phyloP scores from a whole-genome alignment of 2,113 vertebrate species.

The Choloepus hoffmanni region DNA sequence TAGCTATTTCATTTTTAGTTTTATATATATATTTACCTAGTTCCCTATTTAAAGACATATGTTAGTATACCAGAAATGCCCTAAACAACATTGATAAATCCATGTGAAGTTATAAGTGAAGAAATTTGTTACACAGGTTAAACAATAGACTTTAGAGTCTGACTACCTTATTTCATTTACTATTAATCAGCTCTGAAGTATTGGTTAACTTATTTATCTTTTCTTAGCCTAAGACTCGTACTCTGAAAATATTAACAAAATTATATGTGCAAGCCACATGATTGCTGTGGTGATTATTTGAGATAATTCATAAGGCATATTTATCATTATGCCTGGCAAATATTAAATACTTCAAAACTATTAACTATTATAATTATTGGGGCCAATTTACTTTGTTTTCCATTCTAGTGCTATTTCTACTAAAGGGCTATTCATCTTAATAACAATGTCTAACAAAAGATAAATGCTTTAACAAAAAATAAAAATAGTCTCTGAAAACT shows the following conservation, averaged over 20 bases:
- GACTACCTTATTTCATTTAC: neutral
- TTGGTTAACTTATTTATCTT: neutral
- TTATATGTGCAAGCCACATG: neutral
- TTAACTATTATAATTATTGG: neutral
- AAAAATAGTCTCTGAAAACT: neutral
- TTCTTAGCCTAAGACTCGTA: neutral
- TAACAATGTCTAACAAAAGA: neutral
- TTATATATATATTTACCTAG: neutral
- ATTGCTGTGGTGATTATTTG: neutral
- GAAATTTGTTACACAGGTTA: neutral
- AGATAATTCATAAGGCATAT: neutral
- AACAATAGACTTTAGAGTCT: neutral
- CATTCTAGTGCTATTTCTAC: neutral
- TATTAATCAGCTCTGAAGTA: neutral
- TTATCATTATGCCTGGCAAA: neutral
- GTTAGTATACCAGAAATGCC: neutral
- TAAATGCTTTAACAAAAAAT: neutral
- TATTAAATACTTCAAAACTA: neutral
- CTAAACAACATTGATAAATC: neutral
- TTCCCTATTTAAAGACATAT: neutral
- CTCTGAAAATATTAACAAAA: neutral
- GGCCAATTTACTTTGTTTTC: neutral
- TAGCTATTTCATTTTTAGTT: neutral
- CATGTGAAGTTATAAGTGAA: neutral
- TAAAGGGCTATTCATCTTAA: neutral